Percentiles rank a stretch among this genome's conserved stretches.
These are phyloP conservation scores for Apotomis turbidana DNA, from an alignment of 2,888 invertebrate genomes.

Conservation along the genomic window DNA sequence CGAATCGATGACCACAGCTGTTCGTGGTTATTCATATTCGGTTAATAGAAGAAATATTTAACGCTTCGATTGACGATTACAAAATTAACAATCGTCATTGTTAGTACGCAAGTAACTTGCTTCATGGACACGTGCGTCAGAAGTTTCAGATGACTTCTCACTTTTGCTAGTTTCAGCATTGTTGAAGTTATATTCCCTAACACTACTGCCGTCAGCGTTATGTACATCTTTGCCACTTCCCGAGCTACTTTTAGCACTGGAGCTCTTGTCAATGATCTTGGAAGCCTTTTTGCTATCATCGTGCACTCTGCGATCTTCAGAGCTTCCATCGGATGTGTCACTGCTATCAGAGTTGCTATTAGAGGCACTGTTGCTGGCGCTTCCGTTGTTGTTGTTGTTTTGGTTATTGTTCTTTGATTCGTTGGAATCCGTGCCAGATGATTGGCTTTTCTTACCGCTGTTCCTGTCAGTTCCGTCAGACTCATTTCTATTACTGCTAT, in stretches of 20 bases:
- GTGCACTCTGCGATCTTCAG: neutral
- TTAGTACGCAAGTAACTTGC: too few relatives aligned
- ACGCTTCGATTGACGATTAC: too few relatives aligned
- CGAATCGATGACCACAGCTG: too few relatives aligned
- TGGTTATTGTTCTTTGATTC: too few relatives aligned
- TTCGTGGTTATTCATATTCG: too few relatives aligned
- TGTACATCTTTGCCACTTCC: neutral
- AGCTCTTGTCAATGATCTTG: neutral
- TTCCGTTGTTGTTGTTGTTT: neutral
- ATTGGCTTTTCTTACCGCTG: neutral
- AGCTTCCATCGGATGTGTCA: neutral
- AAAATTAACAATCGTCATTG: too few relatives aligned
- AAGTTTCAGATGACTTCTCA: neutral
- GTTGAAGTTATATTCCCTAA: neutral
- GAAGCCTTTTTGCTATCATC: neutral
- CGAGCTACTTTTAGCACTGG: neutral
- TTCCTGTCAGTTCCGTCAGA: neutral
- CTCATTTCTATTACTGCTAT: neutral
- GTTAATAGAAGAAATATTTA: too few relatives aligned
- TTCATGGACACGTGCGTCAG: neutral
- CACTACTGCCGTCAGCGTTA: neutral
- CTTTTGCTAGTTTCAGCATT: neutral
- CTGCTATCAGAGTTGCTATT: neutral
- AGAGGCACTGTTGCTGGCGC: neutral
- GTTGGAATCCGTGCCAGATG: too few relatives aligned